Percentiles rank a stretch among this genome's conserved stretches.
These are phyloP conservation scores for Pantala flavescens DNA, from an alignment of 1,140 invertebrate species.

Conservation along the genomic window DNA sequence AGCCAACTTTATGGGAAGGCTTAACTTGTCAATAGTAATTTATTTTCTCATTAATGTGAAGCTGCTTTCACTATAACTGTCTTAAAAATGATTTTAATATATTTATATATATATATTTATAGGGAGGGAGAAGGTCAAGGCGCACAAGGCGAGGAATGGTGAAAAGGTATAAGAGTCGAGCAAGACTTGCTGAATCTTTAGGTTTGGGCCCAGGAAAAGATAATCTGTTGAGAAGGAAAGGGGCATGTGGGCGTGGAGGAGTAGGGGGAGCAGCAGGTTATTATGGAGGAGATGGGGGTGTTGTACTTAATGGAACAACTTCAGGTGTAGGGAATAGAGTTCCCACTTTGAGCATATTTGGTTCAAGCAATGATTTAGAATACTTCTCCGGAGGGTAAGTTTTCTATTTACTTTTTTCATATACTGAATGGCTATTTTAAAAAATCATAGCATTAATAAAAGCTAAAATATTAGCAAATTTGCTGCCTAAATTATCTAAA, in stretches of 20 bases:
- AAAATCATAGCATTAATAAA: no score
- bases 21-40: no score
- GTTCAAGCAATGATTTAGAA: conserved; percentile 48
- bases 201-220: not conserved
- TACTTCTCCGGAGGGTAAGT: conserved; percentile 41
- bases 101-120: not conserved
- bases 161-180: not conserved
- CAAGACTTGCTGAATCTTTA: not conserved
- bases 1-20: no score
- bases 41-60: no score
- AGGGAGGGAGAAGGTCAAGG: not conserved
- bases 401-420: not conserved
- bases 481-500: no score
- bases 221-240: not conserved
- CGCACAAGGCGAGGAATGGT: not conserved
- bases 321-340: conserved; percentile 14
- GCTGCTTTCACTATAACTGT: no score
- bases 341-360: conserved; percentile 44
- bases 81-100: no score
- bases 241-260: not conserved
- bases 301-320: not conserved
- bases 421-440: no score
- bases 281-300: not conserved
- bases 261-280: not conserved
- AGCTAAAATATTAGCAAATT: no score